Evolutionary conservation across 2,888 invertebrate genomes (phyloP).

Genomic region (Clistopyga incitator): DNA sequence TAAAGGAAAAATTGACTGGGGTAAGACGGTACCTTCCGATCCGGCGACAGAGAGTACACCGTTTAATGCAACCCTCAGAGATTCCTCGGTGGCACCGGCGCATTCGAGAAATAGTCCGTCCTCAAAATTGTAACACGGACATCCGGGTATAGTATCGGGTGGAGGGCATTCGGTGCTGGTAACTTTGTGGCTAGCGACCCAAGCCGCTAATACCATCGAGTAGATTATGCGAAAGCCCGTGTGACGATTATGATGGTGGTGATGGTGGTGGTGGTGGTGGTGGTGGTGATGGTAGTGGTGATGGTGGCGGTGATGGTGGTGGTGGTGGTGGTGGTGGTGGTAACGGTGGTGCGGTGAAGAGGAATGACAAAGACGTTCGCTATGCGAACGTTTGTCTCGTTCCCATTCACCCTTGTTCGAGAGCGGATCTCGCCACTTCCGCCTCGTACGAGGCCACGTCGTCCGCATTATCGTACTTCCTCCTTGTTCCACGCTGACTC

Average conservation of each 20-base stretch:
- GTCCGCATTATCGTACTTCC: constrained; percentile 82
- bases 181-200: constrained; percentile 78
- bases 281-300: no score
- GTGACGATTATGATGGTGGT: constrained; percentile 67
- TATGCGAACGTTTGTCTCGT: constrained; percentile 48
- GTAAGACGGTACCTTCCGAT: constrained; percentile 85
- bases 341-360: constrained; percentile 54
- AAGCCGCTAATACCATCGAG: constrained; percentile 78
- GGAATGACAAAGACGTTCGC: constrained; percentile 60
- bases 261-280: constrained; percentile 49
- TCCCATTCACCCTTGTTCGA: constrained; percentile 64
- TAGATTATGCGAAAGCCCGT: constrained; percentile 74
- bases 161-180: constrained; percentile 88
- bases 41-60: constrained; percentile 87
- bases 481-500: constrained; percentile 76
- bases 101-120: constrained; percentile 96
- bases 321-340: constrained; percentile 67
- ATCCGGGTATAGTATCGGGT: constrained; percentile 91
- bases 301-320: no score
- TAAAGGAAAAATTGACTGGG: no score
- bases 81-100: constrained; percentile 91
- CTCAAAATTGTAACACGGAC: constrained; percentile 96
- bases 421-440: constrained; percentile 79
- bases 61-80: constrained; percentile 90
- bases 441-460: constrained; percentile 81